A percentile compares a stretch with the other conserved stretches of the same genome.
Conservation (phyloP, 2,888 invertebrate genomes). For the Himalopsyche japonica region DNA sequence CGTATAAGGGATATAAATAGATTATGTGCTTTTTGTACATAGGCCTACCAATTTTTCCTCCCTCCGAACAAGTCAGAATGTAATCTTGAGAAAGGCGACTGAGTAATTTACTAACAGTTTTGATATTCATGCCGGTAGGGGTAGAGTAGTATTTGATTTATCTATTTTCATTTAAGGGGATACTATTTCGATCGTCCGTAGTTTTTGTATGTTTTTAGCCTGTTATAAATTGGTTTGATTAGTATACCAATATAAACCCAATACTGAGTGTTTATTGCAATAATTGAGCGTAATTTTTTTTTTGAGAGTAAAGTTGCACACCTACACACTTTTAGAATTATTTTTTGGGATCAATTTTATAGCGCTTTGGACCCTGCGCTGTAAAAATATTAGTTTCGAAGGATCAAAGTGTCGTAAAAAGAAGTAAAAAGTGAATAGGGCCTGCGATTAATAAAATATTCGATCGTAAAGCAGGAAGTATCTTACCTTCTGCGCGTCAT, state of each 20-base stretch:
- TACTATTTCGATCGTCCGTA: background rate
- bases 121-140: background rate
- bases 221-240: too few species aligned
- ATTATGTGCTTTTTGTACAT: background rate
- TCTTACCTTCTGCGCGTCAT: background rate
- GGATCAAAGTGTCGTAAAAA: background rate
- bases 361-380: background rate
- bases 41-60: background rate
- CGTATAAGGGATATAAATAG: background rate
- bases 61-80: background rate
- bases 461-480: background rate
- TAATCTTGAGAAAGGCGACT: background rate
- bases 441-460: background rate
- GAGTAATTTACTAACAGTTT: background rate
- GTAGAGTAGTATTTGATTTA: background rate
- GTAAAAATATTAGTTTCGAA: background rate
- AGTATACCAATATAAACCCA: too few species aligned
- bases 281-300: too few species aligned
- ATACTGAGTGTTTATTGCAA: too few species aligned
- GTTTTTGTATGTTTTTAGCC: background rate
- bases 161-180: background rate
- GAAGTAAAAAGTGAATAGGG: background rate
- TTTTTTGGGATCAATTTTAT: background rate
- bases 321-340: background rate
- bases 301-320: background rate